Percentiles rank a stretch among this genome's conserved stretches.
These are phyloP conservation scores for Proterorhinus semilunaris DNA, from an alignment of 2,113 vertebrate species.

Conservation along the genomic window DNA sequence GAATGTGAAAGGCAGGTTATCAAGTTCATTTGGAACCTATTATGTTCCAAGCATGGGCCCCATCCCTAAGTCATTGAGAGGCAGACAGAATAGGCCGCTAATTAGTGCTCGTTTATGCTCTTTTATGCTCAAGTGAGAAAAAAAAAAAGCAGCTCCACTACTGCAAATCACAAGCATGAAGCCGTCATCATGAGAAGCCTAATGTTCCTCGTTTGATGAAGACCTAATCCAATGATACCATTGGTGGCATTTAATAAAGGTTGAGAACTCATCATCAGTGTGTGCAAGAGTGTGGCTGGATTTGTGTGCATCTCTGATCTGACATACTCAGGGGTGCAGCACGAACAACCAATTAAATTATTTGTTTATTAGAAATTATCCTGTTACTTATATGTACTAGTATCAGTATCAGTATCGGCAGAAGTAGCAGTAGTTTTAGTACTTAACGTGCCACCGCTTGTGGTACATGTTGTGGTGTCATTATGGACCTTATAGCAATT, in stretches of 20 bases:
- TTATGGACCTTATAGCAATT: no score
- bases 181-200: slow-evolving; percentile 7
- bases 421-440: no score
- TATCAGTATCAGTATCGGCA: no score
- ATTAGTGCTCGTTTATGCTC: slow-evolving; percentile 8
- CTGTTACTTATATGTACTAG: no score
- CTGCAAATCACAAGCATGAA: slow-evolving; percentile 3
- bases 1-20: slow-evolving; percentile 46
- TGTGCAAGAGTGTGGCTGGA: neutral
- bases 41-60: slow-evolving; percentile 2
- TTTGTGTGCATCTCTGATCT: slow-evolving; percentile 1
- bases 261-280: slow-evolving; percentile 28
- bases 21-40: slow-evolving; percentile 12
- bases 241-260: slow-evolving; percentile 43
- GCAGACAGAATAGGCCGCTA: slow-evolving; percentile 15
- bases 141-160: slow-evolving; percentile 3
- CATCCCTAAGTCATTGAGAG: slow-evolving; percentile 19
- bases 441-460: no score
- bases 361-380: no score
- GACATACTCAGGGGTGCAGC: neutral
- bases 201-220: slow-evolving; percentile 17
- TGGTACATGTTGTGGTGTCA: no score
- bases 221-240: slow-evolving; percentile 27
- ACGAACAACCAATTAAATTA: no score
- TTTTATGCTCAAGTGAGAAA: slow-evolving; percentile 6